These are phyloP conservation scores for Chiloscyllium punctatum DNA, from an alignment of 2,797 vertebrate genomes.

Conservation along the genomic window DNA sequence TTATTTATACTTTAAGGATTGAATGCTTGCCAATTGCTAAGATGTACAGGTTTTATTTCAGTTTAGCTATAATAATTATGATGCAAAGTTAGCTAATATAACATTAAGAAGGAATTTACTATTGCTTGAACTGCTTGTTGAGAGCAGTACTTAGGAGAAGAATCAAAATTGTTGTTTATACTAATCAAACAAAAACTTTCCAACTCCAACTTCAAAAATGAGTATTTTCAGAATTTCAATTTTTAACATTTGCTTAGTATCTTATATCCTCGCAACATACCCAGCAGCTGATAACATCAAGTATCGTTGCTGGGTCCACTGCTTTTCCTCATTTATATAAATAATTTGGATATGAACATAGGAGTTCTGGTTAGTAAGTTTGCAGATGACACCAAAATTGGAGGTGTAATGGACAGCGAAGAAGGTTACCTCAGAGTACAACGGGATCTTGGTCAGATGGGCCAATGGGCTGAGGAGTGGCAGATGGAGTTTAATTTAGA, in stretches of 20 bases:
- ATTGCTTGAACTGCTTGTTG: neutral
- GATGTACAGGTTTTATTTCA: conserved; percentile 6
- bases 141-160: neutral
- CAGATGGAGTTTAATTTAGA: no score
- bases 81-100: neutral
- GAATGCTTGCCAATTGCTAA: neutral
- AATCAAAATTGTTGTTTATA: neutral
- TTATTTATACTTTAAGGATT: neutral
- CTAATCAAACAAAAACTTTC: neutral
- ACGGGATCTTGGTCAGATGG: no score
- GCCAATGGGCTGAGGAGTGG: no score
- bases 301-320: no score
- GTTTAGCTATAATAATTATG: neutral
- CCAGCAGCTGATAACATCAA: neutral
- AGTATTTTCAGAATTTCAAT: neutral
- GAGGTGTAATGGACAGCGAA: no score
- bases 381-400: no score
- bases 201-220: neutral
- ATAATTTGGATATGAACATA: no score
- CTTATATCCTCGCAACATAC: neutral
- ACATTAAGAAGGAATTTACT: neutral
- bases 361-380: no score
- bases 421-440: no score
- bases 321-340: no score
- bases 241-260: neutral